Conservation (phyloP, 2,113 vertebrate genomes). For the Syngnathus scovelli region DNA sequence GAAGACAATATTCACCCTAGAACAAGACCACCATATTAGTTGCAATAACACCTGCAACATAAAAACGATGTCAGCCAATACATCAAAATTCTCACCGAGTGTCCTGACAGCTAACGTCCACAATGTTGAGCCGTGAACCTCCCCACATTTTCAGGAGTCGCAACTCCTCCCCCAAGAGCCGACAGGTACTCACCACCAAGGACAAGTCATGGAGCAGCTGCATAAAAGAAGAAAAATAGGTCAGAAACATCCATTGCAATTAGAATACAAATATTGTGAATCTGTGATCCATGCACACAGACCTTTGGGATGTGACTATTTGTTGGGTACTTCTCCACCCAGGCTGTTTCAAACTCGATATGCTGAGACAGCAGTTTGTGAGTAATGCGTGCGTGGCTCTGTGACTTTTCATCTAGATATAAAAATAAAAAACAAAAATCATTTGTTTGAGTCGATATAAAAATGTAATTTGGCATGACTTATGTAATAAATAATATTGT, state of each 20-base stretch:
- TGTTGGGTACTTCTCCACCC: constrained; percentile 62
- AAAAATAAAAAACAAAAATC: not conserved
- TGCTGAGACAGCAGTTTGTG: constrained; percentile 62
- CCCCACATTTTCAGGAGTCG: constrained; percentile 64
- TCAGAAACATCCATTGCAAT: not conserved
- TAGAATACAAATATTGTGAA: not conserved
- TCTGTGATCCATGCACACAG: not conserved
- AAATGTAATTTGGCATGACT: not conserved
- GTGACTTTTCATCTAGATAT: constrained; percentile 48
- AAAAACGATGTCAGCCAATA: not conserved
- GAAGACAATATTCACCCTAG: constrained; percentile 62
- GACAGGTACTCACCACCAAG: constrained; percentile 65
- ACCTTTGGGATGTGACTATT: constrained; percentile 57
- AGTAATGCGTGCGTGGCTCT: constrained; percentile 53
- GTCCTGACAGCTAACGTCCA: constrained; percentile 58
- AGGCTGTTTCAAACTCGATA: constrained; percentile 34
- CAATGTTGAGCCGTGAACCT: constrained; percentile 53
- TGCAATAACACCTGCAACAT: not conserved
- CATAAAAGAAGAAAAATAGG: constrained; percentile 1
- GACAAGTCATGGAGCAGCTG: constrained; percentile 70
- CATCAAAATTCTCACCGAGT: constrained; percentile 46
- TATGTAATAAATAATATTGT: not conserved
- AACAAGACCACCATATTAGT: not conserved
- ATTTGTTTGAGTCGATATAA: not conserved
- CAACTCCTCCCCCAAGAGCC: constrained; percentile 71